These are phyloP conservation scores for Meteorus cinctellus DNA, from an alignment of 2,888 invertebrate genomes.

Conservation along the genomic window DNA sequence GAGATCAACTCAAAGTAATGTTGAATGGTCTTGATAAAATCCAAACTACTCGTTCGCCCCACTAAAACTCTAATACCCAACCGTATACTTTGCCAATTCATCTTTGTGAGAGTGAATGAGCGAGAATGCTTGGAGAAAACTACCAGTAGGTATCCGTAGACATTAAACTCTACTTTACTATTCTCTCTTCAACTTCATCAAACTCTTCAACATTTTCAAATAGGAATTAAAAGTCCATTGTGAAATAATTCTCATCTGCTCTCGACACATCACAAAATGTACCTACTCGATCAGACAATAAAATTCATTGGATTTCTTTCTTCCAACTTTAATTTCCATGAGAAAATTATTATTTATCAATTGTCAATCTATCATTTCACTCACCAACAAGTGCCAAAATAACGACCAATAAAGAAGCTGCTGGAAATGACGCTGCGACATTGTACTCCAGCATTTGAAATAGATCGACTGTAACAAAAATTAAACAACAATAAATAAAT, in stretches of 20 bases:
- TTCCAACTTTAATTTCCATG: background rate
- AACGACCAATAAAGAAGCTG: constrained; percentile 96
- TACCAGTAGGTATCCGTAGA: background rate
- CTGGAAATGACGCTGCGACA: constrained; percentile 94
- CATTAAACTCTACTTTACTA: background rate
- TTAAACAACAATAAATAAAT: constrained; percentile 43
- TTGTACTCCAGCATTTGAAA: constrained; percentile 99
- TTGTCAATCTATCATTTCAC: constrained; percentile 70
- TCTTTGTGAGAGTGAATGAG: background rate
- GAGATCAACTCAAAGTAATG: background rate
- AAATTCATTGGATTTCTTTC: background rate
- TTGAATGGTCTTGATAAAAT: constrained; percentile 4
- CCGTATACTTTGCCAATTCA: background rate
- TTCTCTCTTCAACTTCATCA: background rate
- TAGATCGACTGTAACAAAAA: constrained; percentile 88
- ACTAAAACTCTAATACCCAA: constrained; percentile 3
- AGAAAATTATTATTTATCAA: background rate
- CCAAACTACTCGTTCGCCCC: background rate
- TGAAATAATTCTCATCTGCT: constrained; percentile 8
- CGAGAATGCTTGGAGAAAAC: background rate
- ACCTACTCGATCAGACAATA: background rate
- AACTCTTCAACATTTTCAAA: background rate
- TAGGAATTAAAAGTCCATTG: background rate
- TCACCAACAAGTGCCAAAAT: constrained; percentile 98
- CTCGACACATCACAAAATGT: constrained; percentile 6